Base-by-base conservation (phyloP, 2,113 vertebrate species). In the Prochilodus magdalenae region DNA sequence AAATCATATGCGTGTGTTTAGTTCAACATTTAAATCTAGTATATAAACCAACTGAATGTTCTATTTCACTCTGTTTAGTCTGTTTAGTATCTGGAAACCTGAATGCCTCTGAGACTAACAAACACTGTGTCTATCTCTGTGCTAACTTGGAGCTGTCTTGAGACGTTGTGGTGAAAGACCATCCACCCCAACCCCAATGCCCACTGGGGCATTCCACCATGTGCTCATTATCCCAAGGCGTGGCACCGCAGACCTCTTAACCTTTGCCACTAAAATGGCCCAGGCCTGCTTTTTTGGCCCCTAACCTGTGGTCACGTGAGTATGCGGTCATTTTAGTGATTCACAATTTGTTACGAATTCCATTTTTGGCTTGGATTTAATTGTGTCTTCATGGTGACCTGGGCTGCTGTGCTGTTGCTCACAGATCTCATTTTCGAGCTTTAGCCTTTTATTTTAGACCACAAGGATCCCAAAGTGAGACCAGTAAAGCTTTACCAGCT, bases 171-270 rank as follows among this genome's bases (percentile, higher is more conserved):
- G 78, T 89, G 85, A 92, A 91, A 90, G 86, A 83, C 77, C 87
- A 80, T 85, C 85, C 69, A 60, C 57, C 71, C 55, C 80, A 63
- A 82, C 70, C 83, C 82, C 86, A 84, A 49, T 74, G 24, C 83
- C 88, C 89, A 53, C 55, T 5, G 86, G 91, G 90, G 57, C 88
- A 90, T 92, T 90, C 87, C 78, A 86, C 80, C 59, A 13, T 60
- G 66, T 75, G 51, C 65, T 79, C 63, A 80, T 75, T 71, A 82
- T 57, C 24, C 36, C 70, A 62, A 85, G 75, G 80, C 84, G 84
- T 87, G 86, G 86, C 73, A 77, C 36, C 76, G 62, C 47, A 82
- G 73, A 66, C 76, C 60, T 72, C 71, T 78, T 75, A 78, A 71
- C 76, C 71, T 85, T 40, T 72, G 59, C 22, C 75, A 69, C 74